These are phyloP conservation scores for Myocastor coypus DNA, from an alignment of 2,113 vertebrate species.

Conservation along the genomic window DNA sequence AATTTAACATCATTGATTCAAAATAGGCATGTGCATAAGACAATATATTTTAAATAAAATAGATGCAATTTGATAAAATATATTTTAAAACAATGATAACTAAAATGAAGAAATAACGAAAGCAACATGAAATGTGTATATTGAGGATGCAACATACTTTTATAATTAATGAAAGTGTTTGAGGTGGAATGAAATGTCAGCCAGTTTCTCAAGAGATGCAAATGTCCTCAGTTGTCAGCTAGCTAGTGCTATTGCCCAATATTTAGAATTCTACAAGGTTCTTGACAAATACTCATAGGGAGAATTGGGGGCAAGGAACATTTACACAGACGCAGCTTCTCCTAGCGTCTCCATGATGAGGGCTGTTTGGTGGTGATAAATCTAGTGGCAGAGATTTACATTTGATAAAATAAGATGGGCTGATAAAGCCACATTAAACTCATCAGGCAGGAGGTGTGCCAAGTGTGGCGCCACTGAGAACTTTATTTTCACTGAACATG, in stretches of 20 bases:
- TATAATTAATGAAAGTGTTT: neutral
- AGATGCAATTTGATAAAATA: neutral
- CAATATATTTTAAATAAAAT: neutral
- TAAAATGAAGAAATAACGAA: neutral
- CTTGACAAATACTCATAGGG: neutral
- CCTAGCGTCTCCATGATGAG: neutral
- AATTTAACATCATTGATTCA: neutral
- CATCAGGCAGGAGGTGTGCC: neutral
- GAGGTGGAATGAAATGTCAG: conserved; percentile 18
- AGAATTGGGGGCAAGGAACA: neutral
- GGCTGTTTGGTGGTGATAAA: neutral
- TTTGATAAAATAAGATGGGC: neutral
- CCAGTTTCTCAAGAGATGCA: neutral
- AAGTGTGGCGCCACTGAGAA: neutral
- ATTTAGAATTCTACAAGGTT: neutral
- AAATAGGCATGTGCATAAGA: neutral
- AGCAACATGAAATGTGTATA: neutral
- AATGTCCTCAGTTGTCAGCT: neutral
- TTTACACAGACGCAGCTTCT: neutral
- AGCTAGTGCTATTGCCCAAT: neutral
- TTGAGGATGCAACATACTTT: neutral
- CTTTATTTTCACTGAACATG: neutral
- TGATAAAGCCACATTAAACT: neutral
- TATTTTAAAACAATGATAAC: neutral
- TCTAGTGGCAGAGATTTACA: neutral